Evolutionary conservation across 2,113 vertebrate genomes (phyloP), one percentile per base, ranked within the genome.

Genomic region (Cyanistes caeruleus): DNA sequence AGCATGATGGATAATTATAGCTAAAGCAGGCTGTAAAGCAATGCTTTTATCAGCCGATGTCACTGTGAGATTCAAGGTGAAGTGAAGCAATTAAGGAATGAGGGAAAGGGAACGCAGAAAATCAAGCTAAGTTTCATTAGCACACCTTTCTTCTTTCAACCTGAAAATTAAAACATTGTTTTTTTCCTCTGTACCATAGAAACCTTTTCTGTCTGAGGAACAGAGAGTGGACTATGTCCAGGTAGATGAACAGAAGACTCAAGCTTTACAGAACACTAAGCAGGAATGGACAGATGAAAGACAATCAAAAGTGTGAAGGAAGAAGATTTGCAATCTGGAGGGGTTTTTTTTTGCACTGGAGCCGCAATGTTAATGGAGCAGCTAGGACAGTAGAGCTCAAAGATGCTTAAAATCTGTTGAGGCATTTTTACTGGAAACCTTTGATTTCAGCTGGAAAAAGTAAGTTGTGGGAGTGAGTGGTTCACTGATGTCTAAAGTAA

Each of bases 201-300:
- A 99, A 95, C 97, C 98, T 46, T 98, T 98, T 70, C 97, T 99
- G 93, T 98, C 98, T 10, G 99, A 99, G 90, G 99, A 99, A 28
- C 98, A 99, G 88, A 97, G 98, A 87, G 99, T 99, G 74, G 99
- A 99, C 97, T 99, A 99, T 6, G 99, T 99, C 74, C 98, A 99
- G 88, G 99, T 99, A 83, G 99, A 99, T 48, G 99, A 99, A 85
- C 99, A 99, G 98, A 99, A 99, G 98, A 99, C 99, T n/a, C 99
- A 99, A 89, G 99, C 99, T 41, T 98, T 99, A 86, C 99, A 99
- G 97, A 99, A 97, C 98, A 99, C 99, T 91, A 99, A 98, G 93
- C 98, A 99, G 97, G 99, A 99, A 97, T 99, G 99, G 99, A 99
- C 98, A 44, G 99, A 99, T 63, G 98, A 99, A 75, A 98, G 99